Evolutionary conservation across 2,113 vertebrate genomes (phyloP), one percentile per base, ranked within the genome.

Genomic region (Tyrannus savana): DNA sequence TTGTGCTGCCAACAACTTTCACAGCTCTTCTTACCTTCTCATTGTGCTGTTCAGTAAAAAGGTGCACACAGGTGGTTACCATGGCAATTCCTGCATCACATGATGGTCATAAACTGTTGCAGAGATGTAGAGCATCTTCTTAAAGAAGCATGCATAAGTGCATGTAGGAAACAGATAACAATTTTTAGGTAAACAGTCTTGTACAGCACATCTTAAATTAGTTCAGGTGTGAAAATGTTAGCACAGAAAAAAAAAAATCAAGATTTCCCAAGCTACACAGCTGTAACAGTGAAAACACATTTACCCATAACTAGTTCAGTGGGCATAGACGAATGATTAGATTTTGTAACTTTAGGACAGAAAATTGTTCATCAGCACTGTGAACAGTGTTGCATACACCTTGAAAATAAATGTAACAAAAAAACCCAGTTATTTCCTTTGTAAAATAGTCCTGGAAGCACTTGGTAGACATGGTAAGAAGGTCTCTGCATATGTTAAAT

Each of bases 41-140:
- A 5, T 72, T 31, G 59, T 80, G 62, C 31, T 75, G 33, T 5
- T 52, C 66, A 72, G 49, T 44, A 35, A 91, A 77, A 95, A 95
- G 66, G 68, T 76, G 63, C 74, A 62, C 4, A n/a, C 25, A 77
- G 52, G 90, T 39, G 35, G 95, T 97, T 95, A 62, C 93, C 92
- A 95, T 93, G 93, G 95, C 23, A 84, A 96, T 97, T 68, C 72
- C 75, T 74, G 42, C 52, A 81, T 24, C 59, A 50, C 52, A 23
- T 33, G 73, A 15, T 21, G 35, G 53, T 8, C 14, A 41, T 15
- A 53, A 80, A 56, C 37, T 76, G 18, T 35, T 47, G 81, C 31
- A 89, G 53, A 59, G 25, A 52, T 39, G 44, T 7, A 55, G 35
- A 93, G 39, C 33, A 71, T 85, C 56, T 91, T 76, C 85, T 84